A percentile compares a stretch with the other conserved stretches of the same genome.
Conservation (phyloP, 53 echinoderm and acorn worm species). For the Apostichopus leukothele region DNA sequence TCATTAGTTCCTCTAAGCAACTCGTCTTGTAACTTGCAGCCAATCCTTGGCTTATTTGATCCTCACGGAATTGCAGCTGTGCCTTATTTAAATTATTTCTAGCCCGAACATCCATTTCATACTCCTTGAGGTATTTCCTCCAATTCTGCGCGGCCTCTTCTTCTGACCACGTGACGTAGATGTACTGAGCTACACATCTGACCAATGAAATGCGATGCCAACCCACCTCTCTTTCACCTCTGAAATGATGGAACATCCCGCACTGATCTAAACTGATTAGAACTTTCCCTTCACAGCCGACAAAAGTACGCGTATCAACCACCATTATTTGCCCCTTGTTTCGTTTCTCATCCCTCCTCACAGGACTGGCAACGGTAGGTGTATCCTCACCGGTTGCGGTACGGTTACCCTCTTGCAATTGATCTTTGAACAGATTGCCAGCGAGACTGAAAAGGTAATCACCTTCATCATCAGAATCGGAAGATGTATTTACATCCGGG, state of each 20-base stretch:
- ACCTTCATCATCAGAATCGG: neutral
- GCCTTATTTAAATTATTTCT: conserved; percentile 16
- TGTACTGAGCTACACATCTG: conserved; percentile 43
- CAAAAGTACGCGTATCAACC: conserved; percentile 20
- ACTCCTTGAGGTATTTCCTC: conserved; percentile 23
- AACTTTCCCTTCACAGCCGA: conserved; percentile 41
- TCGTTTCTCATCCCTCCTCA: neutral
- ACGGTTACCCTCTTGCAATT: neutral
- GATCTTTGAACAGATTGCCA: neutral
- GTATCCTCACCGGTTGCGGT: neutral
- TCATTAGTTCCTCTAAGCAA: conserved; percentile 20
- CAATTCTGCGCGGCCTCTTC: conserved; percentile 29
- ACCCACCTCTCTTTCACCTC: conserved; percentile 24
- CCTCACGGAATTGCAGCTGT: conserved; percentile 20
- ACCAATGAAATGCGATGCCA: conserved; percentile 32
- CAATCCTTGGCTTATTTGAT: conserved; percentile 12
- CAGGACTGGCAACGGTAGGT: no score
- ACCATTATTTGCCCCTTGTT: neutral
- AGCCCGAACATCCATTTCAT: conserved; percentile 25
- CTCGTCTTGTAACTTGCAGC: conserved; percentile 27
- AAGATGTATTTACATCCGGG: neutral
- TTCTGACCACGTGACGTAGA: conserved; percentile 38
- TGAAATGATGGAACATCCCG: conserved; percentile 36
- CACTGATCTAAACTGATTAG: conserved; percentile 13
- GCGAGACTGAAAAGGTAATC: neutral